phyloP scores from a whole-genome alignment of 2,888 invertebrate species.

The Polyploca ridens region DNA sequence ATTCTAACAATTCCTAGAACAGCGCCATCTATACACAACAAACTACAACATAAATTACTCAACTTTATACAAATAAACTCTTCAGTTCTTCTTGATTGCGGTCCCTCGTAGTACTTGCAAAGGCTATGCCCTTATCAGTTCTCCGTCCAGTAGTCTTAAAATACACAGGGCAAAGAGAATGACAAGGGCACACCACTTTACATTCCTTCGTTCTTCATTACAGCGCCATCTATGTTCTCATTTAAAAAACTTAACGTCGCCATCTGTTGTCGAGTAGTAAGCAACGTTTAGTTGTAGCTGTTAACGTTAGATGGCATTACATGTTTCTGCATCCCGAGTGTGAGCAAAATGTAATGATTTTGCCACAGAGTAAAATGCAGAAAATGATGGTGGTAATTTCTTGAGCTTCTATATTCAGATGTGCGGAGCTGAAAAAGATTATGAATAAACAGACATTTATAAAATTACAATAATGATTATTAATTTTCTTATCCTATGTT shows the following conservation, averaged over 20 bases:
- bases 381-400: constrained; percentile 25
- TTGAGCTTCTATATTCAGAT: background rate
- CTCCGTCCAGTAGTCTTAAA: constrained; percentile 96
- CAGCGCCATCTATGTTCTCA: constrained; percentile 17
- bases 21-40: background rate
- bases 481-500: too few relatives aligned
- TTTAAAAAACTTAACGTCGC: constrained; percentile 24
- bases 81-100: constrained; percentile 2
- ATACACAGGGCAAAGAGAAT: constrained; percentile 95
- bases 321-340: constrained; percentile 52
- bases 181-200: constrained; percentile 91
- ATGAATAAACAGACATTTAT: too few relatives aligned
- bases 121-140: constrained; percentile 98
- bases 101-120: constrained; percentile 48
- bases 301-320: constrained; percentile 36
- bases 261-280: constrained; percentile 51
- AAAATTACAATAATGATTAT: too few relatives aligned
- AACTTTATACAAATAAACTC: background rate
- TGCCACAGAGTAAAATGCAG: constrained; percentile 54
- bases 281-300: constrained; percentile 25
- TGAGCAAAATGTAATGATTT: constrained; percentile 27
- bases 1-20: too few relatives aligned
- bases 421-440: background rate
- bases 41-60: background rate
- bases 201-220: constrained; percentile 25